Evolutionary conservation across 2,888 invertebrate species (phyloP), one percentile per base, ranked within the genome.

Genomic region (Ornithoptera alexandrae): DNA sequence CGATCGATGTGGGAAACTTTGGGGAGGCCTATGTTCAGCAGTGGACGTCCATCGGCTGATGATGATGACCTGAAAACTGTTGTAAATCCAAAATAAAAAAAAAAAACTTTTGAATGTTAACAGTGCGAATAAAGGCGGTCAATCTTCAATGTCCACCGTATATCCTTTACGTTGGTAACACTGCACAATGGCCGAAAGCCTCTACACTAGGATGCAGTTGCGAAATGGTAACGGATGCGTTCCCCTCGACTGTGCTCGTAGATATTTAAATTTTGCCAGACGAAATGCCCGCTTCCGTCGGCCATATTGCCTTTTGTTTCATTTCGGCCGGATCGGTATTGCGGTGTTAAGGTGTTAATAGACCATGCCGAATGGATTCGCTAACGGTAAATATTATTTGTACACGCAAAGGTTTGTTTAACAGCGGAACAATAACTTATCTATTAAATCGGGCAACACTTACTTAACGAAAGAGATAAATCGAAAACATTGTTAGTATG

Each of bases 161-260:
- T 74, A 81, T 83, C 84, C 84, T 83, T 79, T 73, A 78, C 84
- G 82, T 84, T 83, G 76, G 80, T 78, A 83, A 79, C 82, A 79
- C 36, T 53, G 80, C 85, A 80, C 66, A 62, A 70, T 58, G 59
- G 69, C 20, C 12, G 42, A 86, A 87, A 89, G 88, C 87, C 82
- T 84, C 86, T 88, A 84, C 88, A 89, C 88, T 80, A 84, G 80
- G 81, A 82, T 83, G 82, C 83, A 83, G 82, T 92, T 92, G 92
- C 92, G 91, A 92, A 92, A 92, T 86, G 88, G 82, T 90, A 92
- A 90, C 92, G 92, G 92, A 92, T 90, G 91, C 84, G 89, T 89
- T 89, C 89, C 88, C 88, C 88, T 88, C 84, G 80, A 78, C 81
- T 87, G 87, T 90, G 89, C 87, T 85, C 87, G 84, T 86, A 83